Percentiles rank a stretch among this genome's conserved stretches.
Evolutionary conservation across 2,888 invertebrate species (phyloP).

Genomic region (Cephus pulcher): DNA sequence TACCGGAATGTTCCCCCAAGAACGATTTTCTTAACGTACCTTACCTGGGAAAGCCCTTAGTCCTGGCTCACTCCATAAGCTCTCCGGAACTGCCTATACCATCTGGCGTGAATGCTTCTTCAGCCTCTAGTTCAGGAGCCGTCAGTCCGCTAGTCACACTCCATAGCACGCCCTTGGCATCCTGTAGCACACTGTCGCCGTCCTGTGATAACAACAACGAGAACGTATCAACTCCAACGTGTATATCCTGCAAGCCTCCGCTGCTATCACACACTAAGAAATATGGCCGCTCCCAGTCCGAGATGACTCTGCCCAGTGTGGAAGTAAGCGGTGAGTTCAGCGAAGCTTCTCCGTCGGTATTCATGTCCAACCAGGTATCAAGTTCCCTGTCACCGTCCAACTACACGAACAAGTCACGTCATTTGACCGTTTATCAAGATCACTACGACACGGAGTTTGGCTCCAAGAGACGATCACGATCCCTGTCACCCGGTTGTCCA

Average conservation of each 20-base stretch:
- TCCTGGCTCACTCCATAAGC: constrained; percentile 58
- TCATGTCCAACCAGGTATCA: neutral
- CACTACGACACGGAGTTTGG: neutral
- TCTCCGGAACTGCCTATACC: constrained; percentile 58
- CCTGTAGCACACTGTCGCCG: constrained; percentile 36
- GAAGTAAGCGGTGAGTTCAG: constrained; percentile 53
- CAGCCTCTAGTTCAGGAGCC: constrained; percentile 24
- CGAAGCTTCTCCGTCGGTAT: neutral
- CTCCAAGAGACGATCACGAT: constrained; percentile 43
- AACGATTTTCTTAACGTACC: neutral
- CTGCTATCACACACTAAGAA: constrained; percentile 35
- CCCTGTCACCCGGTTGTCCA: constrained; percentile 41
- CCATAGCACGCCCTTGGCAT: constrained; percentile 46
- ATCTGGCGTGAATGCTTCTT: constrained; percentile 31
- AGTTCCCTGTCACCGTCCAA: neutral
- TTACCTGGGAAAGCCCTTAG: constrained; percentile 41
- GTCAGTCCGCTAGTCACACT: constrained; percentile 43
- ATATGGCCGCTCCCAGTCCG: constrained; percentile 58
- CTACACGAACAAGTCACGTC: neutral
- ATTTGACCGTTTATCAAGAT: neutral
- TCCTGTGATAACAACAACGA: constrained; percentile 11
- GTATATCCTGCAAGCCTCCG: constrained; percentile 14
- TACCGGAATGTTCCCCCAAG: neutral
- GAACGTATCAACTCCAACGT: constrained; percentile 21
- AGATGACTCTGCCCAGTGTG: constrained; percentile 49